Conservation (phyloP, 2,113 vertebrate genomes). For the Myotis lucifugus region DNA sequence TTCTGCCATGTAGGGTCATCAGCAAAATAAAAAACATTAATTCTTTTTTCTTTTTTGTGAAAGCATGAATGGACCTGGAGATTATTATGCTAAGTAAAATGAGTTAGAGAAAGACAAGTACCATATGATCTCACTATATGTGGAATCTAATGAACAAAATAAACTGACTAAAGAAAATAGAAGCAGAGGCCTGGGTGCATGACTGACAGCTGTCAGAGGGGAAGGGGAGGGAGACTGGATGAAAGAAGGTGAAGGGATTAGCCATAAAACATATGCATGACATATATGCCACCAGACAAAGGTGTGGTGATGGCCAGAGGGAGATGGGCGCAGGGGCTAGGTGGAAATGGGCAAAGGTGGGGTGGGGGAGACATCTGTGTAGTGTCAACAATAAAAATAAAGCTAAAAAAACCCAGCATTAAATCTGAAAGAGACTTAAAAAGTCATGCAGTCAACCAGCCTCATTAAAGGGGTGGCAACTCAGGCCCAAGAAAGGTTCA, state of each 20-base stretch:
- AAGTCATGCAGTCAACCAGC: background rate
- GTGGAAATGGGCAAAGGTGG: background rate
- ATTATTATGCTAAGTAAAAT: background rate
- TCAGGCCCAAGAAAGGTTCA: background rate
- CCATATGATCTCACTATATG: background rate
- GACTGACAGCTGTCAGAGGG: too few species aligned
- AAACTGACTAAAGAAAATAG: background rate
- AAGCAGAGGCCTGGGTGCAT: too few species aligned
- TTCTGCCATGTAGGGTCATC: background rate
- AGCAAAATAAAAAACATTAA: background rate
- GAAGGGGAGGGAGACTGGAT: too few species aligned
- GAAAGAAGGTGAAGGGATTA: too few species aligned
- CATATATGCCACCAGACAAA: too few species aligned
- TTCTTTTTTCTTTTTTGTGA: background rate
- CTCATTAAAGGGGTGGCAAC: background rate
- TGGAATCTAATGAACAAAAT: background rate
- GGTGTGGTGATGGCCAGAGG: background rate
- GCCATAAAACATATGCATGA: too few species aligned
- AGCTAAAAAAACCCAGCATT: background rate
- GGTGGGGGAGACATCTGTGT: background rate
- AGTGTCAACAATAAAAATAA: background rate
- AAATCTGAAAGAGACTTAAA: slow-evolving; percentile 20
- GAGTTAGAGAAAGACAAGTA: background rate
- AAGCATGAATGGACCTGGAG: background rate
- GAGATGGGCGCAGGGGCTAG: background rate